Conservation (phyloP, 2,113 vertebrate species). For the Ahaetulla prasina region DNA sequence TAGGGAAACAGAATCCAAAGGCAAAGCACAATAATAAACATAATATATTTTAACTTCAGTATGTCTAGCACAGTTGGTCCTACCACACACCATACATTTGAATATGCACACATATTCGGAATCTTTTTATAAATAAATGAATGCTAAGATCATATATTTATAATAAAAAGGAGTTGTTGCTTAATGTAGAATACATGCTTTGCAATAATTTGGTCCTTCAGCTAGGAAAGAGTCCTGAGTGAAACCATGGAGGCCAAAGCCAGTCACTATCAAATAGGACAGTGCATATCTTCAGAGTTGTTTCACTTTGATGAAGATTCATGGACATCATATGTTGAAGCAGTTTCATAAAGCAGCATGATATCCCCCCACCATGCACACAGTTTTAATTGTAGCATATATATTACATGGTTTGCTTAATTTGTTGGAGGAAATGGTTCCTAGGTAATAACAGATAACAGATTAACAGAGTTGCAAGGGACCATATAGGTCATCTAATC, state of each 20-base stretch:
- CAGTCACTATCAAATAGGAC: not conserved
- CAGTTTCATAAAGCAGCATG: not conserved
- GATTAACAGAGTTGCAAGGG: no score
- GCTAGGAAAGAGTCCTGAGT: not conserved
- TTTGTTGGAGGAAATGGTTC: not conserved
- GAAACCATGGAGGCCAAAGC: not conserved
- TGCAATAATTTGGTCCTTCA: not conserved
- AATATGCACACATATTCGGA: not conserved
- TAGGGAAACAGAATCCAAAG: not conserved
- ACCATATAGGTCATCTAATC: no score
- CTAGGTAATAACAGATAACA: no score
- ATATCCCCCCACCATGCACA: not conserved
- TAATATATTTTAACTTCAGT: not conserved
- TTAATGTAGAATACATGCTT: not conserved
- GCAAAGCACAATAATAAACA: constrained; percentile 2
- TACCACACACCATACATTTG: not conserved
- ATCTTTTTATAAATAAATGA: not conserved
- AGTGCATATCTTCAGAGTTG: not conserved
- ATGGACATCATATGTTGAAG: not conserved
- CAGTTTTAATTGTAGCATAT: not conserved
- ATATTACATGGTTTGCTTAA: not conserved
- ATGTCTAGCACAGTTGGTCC: not conserved
- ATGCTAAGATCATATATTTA: not conserved
- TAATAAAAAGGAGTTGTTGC: not conserved
- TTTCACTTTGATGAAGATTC: not conserved